Conservation (phyloP, 2,888 invertebrate species). For the Dexiosoma caninum region DNA sequence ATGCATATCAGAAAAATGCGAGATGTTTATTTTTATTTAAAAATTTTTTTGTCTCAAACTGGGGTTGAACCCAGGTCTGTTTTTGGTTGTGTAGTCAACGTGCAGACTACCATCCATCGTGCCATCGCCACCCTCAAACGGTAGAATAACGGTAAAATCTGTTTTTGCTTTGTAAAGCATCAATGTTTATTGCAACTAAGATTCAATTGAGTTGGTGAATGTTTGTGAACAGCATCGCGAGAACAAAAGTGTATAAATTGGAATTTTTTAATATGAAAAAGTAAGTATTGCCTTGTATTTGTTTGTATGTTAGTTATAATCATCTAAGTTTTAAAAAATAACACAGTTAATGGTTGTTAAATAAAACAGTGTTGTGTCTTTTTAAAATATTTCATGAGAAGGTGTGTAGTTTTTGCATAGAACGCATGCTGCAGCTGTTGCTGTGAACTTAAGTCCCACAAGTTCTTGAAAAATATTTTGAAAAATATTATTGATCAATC, state of each 20-base stretch:
- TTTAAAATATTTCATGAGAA: neutral
- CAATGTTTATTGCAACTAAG: neutral
- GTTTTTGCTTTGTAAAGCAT: neutral
- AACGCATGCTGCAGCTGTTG: too few species aligned
- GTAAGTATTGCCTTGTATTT: neutral
- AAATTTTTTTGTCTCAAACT: too few species aligned
- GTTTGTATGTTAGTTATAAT: neutral
- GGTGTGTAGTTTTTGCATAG: too few species aligned
- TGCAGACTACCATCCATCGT: too few species aligned
- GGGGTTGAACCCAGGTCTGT: too few species aligned
- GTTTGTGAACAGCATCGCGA: neutral
- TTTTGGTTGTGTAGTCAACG: too few species aligned
- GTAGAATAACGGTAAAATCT: neutral
- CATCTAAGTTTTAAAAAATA: neutral
- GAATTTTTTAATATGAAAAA: constrained; percentile 1
- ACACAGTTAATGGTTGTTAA: neutral
- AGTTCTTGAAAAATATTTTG: too few species aligned
- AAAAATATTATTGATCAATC: too few species aligned
- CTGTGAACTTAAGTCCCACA: too few species aligned
- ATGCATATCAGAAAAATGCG: too few species aligned
- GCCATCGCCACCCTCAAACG: too few species aligned
- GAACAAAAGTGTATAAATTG: neutral
- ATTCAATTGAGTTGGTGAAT: neutral
- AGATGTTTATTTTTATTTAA: too few species aligned
- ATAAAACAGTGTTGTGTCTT: neutral